A percentile compares a stretch with the other conserved stretches of the same genome.
phyloP scores from a whole-genome alignment of 2,797 vertebrate species.

The Melanotaenia maccullochi region DNA sequence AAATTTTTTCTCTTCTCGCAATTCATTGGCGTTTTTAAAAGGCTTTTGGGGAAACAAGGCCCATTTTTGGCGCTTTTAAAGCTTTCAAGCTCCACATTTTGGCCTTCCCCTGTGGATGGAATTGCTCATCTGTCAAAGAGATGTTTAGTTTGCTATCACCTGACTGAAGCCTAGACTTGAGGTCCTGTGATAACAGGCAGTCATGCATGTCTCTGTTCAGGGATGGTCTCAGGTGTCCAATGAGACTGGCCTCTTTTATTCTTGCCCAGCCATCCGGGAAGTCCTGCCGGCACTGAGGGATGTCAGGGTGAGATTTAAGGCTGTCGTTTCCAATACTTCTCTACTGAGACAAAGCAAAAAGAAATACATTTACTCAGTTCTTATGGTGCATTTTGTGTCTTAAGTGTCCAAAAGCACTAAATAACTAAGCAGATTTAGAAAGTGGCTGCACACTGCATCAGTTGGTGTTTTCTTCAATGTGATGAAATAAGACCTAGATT shows the following conservation, averaged over 20 bases:
- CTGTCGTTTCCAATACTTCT: slow-evolving; percentile 8
- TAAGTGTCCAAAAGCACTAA: not conserved
- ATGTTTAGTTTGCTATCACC: slow-evolving; percentile 12
- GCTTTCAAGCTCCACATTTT: not conserved
- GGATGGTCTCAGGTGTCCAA: slow-evolving; percentile 28
- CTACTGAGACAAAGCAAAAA: not conserved
- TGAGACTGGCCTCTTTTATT: slow-evolving; percentile 21
- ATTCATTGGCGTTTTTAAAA: not conserved
- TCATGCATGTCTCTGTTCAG: slow-evolving; percentile 28
- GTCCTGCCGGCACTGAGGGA: slow-evolving; percentile 11
- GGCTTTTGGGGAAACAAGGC: not conserved
- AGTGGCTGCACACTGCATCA: not conserved
- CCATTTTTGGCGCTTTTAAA: not conserved
- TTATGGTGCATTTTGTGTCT: not conserved
- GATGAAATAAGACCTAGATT: slow-evolving; percentile 2
- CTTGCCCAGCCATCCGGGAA: slow-evolving; percentile 15
- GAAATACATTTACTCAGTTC: not conserved
- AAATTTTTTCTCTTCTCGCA: not conserved
- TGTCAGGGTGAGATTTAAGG: slow-evolving; percentile 9
- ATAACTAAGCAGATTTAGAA: slow-evolving; percentile 1
- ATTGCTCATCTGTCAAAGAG: slow-evolving; percentile 23
- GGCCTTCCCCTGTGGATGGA: slow-evolving; percentile 5
- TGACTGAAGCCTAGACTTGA: slow-evolving; percentile 20
- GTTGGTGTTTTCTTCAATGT: not conserved
- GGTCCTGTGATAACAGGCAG: slow-evolving; percentile 25